Base-by-base conservation (phyloP, 2,888 invertebrate genomes). In the Amiota minor region DNA sequence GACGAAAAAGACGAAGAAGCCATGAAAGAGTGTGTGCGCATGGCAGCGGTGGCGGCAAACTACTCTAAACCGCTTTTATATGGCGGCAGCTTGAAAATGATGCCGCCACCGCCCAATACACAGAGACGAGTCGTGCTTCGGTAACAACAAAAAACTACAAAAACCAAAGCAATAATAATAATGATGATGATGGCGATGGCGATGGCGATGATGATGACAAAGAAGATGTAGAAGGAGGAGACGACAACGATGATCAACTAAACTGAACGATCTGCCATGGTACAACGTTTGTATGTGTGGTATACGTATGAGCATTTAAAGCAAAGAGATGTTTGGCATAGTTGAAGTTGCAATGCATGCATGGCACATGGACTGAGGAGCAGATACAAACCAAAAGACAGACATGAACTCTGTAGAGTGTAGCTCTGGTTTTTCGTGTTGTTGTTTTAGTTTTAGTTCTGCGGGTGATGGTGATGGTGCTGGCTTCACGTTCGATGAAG, bases 61-160 rank as follows among this genome's bases (percentile, higher is more conserved):
- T 82, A 73, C 53, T n/a, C 20, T 77, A 81, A 83, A 82, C 83
- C 81, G 83, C 83, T 83, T 83, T 83, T 83, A 84, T 83, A 78
- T 78, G 64, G 35, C 35, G 53, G 53, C 59, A 59, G 62, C 74
- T 74, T 76, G 74, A 74, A 76, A 76, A 74, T 79, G 81, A 77
- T 80, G 75, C 76, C 73, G 75, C 65, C 76, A 75, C 70, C 70
- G 47, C 70, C 56, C 69, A 69, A 69, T 45, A 50, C 53, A 16
- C 53, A 53, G 53, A 53, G 53, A 14, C 1, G 53, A 53, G 53
- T 16, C 14, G 53, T n/a, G 53, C 53, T 12, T 14, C 14, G 53
- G n/a, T 16, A 53, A 53, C n/a, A 35, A 35, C 35, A 35, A 35
- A 35, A 45, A 11, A 59, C 59, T n/a, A 35, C 47, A 62, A 6